Evolutionary conservation across 2,113 vertebrate species (phyloP).

Genomic region (Spea multiplicata): DNA sequence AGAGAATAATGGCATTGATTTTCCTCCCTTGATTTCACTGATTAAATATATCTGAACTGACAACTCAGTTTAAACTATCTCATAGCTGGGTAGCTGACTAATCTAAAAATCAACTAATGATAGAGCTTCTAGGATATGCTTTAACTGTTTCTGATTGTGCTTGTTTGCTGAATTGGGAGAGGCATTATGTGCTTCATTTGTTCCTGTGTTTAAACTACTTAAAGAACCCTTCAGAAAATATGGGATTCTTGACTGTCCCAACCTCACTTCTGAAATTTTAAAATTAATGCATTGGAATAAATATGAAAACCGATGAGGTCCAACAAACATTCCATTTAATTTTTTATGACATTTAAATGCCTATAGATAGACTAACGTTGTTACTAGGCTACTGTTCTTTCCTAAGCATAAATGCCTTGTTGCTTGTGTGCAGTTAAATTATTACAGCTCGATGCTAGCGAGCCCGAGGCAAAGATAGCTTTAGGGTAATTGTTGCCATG

Average conservation of each 20-base stretch:
- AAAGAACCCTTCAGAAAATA: slow-evolving; percentile 41
- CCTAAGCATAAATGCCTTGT: neutral
- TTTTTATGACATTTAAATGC: slow-evolving; percentile 1
- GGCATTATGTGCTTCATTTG: slow-evolving; percentile 53
- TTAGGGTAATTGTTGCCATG: neutral
- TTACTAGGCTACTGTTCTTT: neutral
- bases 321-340: slow-evolving; percentile 1
- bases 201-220: slow-evolving; percentile 51
- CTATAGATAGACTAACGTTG: slow-evolving; percentile 11
- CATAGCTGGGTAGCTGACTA: slow-evolving; percentile 52
- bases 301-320: slow-evolving; percentile 25
- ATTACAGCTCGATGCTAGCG: neutral
- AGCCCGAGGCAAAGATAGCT: neutral
- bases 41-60: slow-evolving; percentile 55
- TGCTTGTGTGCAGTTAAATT: neutral
- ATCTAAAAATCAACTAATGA: slow-evolving; percentile 55
- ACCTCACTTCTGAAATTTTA: slow-evolving; percentile 46
- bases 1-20: slow-evolving; percentile 46
- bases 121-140: slow-evolving; percentile 43
- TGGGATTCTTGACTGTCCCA: slow-evolving; percentile 41
- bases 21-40: slow-evolving; percentile 55
- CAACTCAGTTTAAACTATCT: slow-evolving; percentile 45
- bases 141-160: slow-evolving; percentile 51
- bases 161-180: slow-evolving; percentile 51
- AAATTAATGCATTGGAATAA: slow-evolving; percentile 48